Evolutionary conservation across 2,797 vertebrate species (phyloP).

Genomic region (Falco columbarius): DNA sequence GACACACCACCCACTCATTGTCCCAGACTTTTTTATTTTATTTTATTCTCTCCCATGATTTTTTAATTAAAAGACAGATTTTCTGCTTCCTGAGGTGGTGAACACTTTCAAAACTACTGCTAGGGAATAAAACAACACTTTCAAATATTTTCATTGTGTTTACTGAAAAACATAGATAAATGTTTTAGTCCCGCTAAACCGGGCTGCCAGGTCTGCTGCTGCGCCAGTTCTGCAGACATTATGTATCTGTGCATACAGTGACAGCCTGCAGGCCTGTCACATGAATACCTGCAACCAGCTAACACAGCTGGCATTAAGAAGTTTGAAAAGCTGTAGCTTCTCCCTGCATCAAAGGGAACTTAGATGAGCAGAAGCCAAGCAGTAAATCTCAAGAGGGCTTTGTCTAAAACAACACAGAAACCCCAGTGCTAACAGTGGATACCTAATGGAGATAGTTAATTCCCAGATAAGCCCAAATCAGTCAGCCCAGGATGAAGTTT

Average conservation of each 20-base stretch:
- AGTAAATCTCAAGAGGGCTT: background rate
- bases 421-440: background rate
- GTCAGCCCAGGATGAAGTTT: background rate
- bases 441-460: background rate
- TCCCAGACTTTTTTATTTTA: background rate
- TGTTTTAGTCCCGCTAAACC: background rate
- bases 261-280: background rate
- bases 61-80: background rate
- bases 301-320: background rate
- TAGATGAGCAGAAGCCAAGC: background rate
- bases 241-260: rapidly evolving
- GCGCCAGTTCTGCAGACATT: background rate
- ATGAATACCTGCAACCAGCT: background rate
- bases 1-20: background rate
- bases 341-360: background rate
- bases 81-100: background rate
- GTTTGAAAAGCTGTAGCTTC: background rate
- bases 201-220: background rate
- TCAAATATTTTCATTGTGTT: background rate
- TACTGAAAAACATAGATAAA: background rate
- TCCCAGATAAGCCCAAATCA: conserved; percentile 15
- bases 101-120: background rate
- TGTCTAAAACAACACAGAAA: background rate
- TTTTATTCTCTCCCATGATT: background rate
- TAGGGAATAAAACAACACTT: background rate